A percentile compares a stretch with the other conserved stretches of the same genome.
Conservation (phyloP, 2,888 invertebrate species). For the Dione vanillae region DNA sequence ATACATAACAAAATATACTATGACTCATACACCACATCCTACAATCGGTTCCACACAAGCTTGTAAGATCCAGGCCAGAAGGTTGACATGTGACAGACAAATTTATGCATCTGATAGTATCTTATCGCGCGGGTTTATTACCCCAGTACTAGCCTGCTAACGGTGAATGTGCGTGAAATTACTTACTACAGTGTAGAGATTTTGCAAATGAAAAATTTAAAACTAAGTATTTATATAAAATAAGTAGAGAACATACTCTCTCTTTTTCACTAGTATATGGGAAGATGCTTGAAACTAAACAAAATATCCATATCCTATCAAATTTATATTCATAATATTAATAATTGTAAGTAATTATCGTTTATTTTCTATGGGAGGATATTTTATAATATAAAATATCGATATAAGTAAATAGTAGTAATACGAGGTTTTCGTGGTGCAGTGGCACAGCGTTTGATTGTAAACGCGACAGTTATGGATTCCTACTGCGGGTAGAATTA, state of each 20-base stretch:
- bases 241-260: background rate
- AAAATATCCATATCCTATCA: too few relatives aligned
- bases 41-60: constrained; percentile 27
- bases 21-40: constrained; percentile 19
- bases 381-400: too few relatives aligned
- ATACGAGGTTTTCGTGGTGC: too few relatives aligned
- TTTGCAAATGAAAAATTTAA: background rate
- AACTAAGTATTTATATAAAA: background rate
- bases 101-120: constrained; percentile 74
- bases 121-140: constrained; percentile 76
- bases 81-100: constrained; percentile 70
- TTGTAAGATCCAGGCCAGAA: constrained; percentile 29
- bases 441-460: too few relatives aligned
- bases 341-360: too few relatives aligned
- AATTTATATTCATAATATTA: too few relatives aligned
- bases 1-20: background rate
- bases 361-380: too few relatives aligned
- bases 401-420: too few relatives aligned
- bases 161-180: constrained; percentile 42
- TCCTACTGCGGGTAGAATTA: too few relatives aligned
- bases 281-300: too few relatives aligned
- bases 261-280: background rate
- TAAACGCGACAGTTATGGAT: too few relatives aligned
- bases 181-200: constrained; percentile 2
- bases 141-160: constrained; percentile 45